Base-by-base conservation (phyloP, 2,888 invertebrate genomes). In the Platycheirus rosarum region DNA sequence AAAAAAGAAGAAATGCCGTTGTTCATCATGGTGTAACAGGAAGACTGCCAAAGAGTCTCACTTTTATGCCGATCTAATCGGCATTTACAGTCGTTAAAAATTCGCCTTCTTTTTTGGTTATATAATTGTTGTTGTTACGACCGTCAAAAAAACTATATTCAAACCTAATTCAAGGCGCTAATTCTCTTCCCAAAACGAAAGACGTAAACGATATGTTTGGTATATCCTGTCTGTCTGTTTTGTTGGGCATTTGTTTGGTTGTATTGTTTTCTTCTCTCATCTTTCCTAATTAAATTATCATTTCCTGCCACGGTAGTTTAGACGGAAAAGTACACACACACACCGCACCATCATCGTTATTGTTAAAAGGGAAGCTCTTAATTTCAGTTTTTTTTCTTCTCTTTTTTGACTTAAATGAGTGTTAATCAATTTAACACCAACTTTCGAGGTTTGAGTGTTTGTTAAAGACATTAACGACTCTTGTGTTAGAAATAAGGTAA, bases 281-380 rank as follows among this genome's bases (percentile, higher is more conserved):
- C 42, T 57, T 82, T 77, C 66, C 82, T 82, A 76, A 82, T 82
- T 82, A 66, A 82, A 82, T 82, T 82, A 82, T 66, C 82, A 82
- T 82, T 82, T 82, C 82, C 82, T 82, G 82, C 71, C 80, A 66
- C 42, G 60, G 51, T 51, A 60, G 65, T 63, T 4, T 32, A 65
- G 79, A 65, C 65, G n/a, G 60, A 68, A 57, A 23, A 57, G 57
- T 57, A 57, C 0, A n/a, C n/a, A n/a, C n/a, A n/a, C n/a, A n/a
- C n/a, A 40, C 42, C 51, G 73, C 60, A 73, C 14, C 9, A 23
- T 1, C 18, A 53, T 14, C 18, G 49, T 63, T 23, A 51, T 60
- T 66, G 66, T 65, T 51, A 14, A 40, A 57, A 40, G 26, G 35
- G 8, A 37, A 14, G 23, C 46, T 69, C 42, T 71, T 42, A n/a